Base-by-base conservation (phyloP, 2,113 vertebrate genomes). In the Cavia porcellus region DNA sequence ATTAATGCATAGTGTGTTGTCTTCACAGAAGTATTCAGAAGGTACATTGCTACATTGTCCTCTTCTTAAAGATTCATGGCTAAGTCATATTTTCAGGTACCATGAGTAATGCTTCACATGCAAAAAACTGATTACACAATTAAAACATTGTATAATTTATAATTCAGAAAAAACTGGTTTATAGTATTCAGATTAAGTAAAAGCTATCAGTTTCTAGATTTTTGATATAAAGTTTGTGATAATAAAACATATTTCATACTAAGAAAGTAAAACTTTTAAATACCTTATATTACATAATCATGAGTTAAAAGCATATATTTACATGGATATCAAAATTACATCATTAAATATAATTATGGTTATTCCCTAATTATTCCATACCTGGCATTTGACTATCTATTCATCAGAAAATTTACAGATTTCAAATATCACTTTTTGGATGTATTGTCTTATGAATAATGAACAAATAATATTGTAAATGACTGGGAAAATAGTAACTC, bases 331-430 rank as follows among this genome's bases (percentile, higher is more conserved):
- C 22, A 59, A 81, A 82, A 86, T 92, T 42, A 38, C 0, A 57
- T 80, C 79, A 24, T 30, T 96, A 59, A n/a, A 38, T 90, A 70
- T 24, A 74, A 95, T 90, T 88, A 25, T 7, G 79, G 1, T 62
- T 90, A 62, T 64, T 96, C 82, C 20, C 66, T 88, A 90, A 79
- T 96, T 90, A 86, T 61, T 57, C 12, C 20, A 94, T 79, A 83
- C 7, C 47, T 90, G 7, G 1, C 61, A 0, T 85, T 75, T 86
- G 45, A 24, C 45, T 83, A 70, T 64, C 72, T 47, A 82, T 72
- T 95, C 5, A 86, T 30, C 57, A 28, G 64, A 70, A 94, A 50
- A 2, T 90, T 72, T 92, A 28, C 3, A 42, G 12, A 90, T 5
- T 55, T 82, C 2, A 59, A 86, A 55, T 35, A 68, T 74, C 10